A percentile compares a stretch with the other conserved stretches of the same genome.
phyloP scores from a whole-genome alignment of 2,797 vertebrate genomes.

The Hafferia zeledoni region DNA sequence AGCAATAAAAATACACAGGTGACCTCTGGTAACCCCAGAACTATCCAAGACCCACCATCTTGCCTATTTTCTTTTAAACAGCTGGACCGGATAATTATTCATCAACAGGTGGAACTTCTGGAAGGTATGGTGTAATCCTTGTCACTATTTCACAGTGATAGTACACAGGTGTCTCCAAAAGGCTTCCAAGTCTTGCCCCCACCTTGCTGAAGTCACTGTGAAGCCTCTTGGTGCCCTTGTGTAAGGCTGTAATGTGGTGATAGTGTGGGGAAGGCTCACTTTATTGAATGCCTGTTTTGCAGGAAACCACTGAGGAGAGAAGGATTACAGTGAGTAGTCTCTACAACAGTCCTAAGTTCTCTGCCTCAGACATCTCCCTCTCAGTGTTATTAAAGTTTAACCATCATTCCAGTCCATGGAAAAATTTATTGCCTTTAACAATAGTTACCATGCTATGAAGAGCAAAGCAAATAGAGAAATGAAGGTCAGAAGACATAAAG shows the following conservation, averaged over 20 bases:
- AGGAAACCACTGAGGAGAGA: neutral
- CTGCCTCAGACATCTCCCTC: neutral
- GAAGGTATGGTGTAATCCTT: slow-evolving; percentile 81
- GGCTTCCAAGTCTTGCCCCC: neutral
- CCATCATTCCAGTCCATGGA: neutral
- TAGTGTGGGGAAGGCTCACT: neutral
- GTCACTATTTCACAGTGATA: neutral
- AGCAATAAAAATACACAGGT: neutral
- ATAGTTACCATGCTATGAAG: neutral
- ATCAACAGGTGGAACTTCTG: slow-evolving; percentile 94
- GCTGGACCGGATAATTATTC: slow-evolving; percentile 94
- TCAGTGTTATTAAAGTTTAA: neutral
- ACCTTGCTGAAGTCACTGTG: neutral
- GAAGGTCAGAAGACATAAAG: neutral
- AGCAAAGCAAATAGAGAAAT: neutral
- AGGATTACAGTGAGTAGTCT: neutral
- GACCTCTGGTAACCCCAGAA: neutral
- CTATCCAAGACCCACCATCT: neutral
- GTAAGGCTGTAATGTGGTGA: neutral
- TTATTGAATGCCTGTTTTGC: neutral
- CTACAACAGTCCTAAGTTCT: neutral
- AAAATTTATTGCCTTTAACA: neutral
- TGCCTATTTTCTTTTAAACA: slow-evolving; percentile 65
- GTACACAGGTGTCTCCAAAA: neutral
- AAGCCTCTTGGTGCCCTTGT: neutral